phyloP scores from a whole-genome alignment of 2,113 vertebrate species.

The Aramus guarauna region DNA sequence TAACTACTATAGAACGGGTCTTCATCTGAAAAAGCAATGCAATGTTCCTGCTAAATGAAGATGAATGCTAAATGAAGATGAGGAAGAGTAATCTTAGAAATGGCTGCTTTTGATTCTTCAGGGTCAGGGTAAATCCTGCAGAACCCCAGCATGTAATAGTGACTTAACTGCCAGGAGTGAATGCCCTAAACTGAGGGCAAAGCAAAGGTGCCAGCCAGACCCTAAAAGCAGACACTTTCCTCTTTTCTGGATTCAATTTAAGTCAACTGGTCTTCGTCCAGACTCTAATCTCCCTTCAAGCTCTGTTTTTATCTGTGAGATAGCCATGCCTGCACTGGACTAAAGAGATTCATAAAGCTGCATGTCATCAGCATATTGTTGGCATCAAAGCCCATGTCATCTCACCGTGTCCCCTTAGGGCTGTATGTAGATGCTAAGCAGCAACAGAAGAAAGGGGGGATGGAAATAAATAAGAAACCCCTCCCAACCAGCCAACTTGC shows the following conservation, averaged over 20 bases:
- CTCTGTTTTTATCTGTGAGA: neutral
- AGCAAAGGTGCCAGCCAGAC: neutral
- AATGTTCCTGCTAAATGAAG: neutral
- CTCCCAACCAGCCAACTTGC: neutral
- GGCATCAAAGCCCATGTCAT: constrained; percentile 6
- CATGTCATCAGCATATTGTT: constrained; percentile 12
- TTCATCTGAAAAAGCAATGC: neutral
- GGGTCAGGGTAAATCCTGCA: neutral
- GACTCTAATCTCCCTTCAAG: constrained; percentile 16
- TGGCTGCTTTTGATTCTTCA: neutral
- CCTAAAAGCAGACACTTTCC: neutral
- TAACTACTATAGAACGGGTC: neutral
- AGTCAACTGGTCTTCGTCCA: neutral
- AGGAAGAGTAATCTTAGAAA: neutral
- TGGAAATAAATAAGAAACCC: neutral
- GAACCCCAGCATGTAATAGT: neutral
- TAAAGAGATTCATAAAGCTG: constrained; percentile 28
- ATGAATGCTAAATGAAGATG: neutral
- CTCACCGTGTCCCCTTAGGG: neutral
- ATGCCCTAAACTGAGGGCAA: neutral
- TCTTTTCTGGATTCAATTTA: constrained; percentile 5
- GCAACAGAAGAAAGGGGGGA: neutral
- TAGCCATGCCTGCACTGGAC: constrained; percentile 13
- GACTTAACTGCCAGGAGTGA: neutral
- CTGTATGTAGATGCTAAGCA: neutral